phyloP scores from a whole-genome alignment of 2,113 vertebrate genomes.

The Gymnarchus niloticus region DNA sequence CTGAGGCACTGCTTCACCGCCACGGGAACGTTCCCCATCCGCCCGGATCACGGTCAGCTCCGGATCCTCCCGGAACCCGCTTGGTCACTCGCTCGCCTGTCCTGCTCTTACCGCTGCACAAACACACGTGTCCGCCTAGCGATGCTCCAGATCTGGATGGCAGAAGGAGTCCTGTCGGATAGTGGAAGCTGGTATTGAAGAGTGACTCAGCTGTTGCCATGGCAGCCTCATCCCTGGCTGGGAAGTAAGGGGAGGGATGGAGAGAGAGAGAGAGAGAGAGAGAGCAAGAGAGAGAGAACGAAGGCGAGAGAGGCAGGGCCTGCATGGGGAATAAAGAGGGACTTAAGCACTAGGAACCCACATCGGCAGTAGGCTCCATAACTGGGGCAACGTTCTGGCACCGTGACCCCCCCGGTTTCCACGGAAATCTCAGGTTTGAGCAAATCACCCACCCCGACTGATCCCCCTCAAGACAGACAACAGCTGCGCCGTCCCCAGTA shows the following conservation, averaged over 20 bases:
- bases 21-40: slow-evolving; percentile 78
- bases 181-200: slow-evolving; percentile 28
- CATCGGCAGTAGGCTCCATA: slow-evolving; percentile 8
- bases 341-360: slow-evolving; percentile 23
- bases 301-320: slow-evolving; percentile 17
- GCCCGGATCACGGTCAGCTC: slow-evolving; percentile 26
- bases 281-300: slow-evolving; percentile 13
- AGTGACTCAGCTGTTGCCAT: slow-evolving; percentile 65
- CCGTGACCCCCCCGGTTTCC: slow-evolving; percentile 23
- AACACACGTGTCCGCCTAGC: slow-evolving; percentile 1
- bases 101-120: background rate
- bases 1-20: slow-evolving; percentile 83
- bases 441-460: slow-evolving; percentile 56
- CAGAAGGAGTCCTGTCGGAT: slow-evolving; percentile 31
- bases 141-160: slow-evolving; percentile 10
- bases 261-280: slow-evolving; percentile 8
- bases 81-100: background rate
- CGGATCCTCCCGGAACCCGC: slow-evolving; percentile 16
- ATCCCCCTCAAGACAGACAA: slow-evolving; percentile 57
- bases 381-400: slow-evolving; percentile 25
- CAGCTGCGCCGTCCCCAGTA: slow-evolving; percentile 52
- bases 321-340: slow-evolving; percentile 4
- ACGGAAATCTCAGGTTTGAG: slow-evolving; percentile 39
- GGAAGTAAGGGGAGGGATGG: slow-evolving; percentile 28
- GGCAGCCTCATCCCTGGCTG: slow-evolving; percentile 52